Conservation (phyloP, 23 tunicate genomes). For the Diplosoma virens region DNA sequence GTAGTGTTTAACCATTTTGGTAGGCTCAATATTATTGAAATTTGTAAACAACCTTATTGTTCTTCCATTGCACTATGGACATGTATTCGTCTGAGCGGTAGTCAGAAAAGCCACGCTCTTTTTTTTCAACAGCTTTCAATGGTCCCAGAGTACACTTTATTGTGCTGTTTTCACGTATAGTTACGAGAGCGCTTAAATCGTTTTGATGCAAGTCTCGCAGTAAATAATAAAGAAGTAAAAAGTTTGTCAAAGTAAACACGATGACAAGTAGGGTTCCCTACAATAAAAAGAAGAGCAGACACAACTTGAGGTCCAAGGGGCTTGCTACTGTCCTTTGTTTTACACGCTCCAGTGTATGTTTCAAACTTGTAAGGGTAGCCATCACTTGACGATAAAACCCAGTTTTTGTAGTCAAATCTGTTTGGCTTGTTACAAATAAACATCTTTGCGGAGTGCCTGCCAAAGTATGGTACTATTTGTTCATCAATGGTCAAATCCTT, state of each 20-base stretch:
- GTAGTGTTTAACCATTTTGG: conserved; percentile 21
- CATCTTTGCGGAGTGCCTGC: conserved; percentile 27
- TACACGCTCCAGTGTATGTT: conserved; percentile 10
- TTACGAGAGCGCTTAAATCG: conserved; percentile 7
- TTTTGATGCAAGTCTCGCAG: conserved; percentile 13
- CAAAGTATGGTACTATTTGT: conserved; percentile 19
- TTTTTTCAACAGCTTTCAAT: no score
- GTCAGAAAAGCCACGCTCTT: no score
- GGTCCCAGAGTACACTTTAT: conserved; percentile 10
- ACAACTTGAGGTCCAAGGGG: conserved; percentile 21
- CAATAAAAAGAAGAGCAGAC: conserved; percentile 3
- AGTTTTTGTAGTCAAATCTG: conserved; percentile 18
- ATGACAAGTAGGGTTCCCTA: conserved; percentile 12
- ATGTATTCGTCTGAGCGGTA: conserved; percentile 1
- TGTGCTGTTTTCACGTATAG: conserved; percentile 2
- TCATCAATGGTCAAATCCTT: conserved; percentile 18
- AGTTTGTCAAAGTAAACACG: background rate
- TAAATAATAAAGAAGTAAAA: background rate
- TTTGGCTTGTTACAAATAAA: conserved; percentile 7
- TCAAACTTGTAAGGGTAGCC: conserved; percentile 18
- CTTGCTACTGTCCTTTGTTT: conserved; percentile 17
- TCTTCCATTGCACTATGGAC: conserved; percentile 20
- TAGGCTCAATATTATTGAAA: conserved; percentile 2
- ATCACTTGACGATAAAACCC: conserved; percentile 8
- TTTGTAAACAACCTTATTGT: conserved; percentile 19